phyloP scores from a whole-genome alignment of 2,113 vertebrate species.

The Nesogale talazaci region DNA sequence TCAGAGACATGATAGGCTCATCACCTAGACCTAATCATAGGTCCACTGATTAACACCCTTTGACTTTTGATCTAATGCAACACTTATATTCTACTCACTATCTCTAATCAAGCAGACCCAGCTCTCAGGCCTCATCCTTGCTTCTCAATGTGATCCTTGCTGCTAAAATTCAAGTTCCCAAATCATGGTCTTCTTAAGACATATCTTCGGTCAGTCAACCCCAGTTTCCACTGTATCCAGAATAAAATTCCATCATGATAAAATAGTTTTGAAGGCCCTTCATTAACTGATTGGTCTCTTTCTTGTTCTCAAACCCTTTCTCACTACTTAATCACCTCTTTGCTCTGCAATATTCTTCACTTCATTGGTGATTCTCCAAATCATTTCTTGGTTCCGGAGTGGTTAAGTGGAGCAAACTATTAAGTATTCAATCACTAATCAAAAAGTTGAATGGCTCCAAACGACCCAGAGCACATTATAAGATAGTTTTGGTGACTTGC shows the following conservation, averaged over 20 bases:
- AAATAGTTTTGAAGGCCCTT: not conserved
- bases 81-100: not conserved
- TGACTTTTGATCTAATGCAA: not conserved
- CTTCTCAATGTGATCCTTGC: not conserved
- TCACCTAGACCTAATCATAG: not conserved
- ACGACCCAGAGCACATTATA: not conserved
- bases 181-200: constrained; percentile 27
- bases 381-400: not conserved
- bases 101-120: not conserved
- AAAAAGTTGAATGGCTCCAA: not conserved
- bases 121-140: not conserved
- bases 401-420: not conserved
- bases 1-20: not conserved
- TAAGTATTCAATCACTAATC: not conserved
- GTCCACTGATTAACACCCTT: not conserved
- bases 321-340: not conserved
- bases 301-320: not conserved
- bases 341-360: not conserved
- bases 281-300: not conserved
- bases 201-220: not conserved
- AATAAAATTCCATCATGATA: not conserved
- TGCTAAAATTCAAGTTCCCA: not conserved
- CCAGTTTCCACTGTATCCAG: not conserved
- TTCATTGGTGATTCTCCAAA: not conserved
- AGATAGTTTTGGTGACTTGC: not conserved